Evolutionary conservation across 1,140 invertebrate species (phyloP).

Genomic region (Drosophila lacertosa): DNA sequence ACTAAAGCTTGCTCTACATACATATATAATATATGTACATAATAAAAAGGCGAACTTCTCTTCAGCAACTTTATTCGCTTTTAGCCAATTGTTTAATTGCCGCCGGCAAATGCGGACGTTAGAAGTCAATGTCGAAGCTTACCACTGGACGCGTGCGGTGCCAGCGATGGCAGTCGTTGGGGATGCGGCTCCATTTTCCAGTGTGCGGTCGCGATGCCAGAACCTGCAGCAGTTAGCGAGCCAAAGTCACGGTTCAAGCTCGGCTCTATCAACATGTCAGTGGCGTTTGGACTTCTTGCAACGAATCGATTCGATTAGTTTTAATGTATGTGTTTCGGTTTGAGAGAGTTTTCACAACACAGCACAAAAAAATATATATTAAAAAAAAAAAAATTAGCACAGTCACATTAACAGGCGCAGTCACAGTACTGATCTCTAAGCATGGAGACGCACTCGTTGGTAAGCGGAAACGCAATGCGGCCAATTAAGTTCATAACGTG

Average conservation of each 20-base stretch:
- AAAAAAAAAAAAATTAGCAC: constrained; percentile 34
- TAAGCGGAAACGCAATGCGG: constrained; percentile 54
- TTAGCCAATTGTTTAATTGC: constrained; percentile 16
- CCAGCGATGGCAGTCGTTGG: constrained; percentile 65
- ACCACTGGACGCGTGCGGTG: constrained; percentile 66
- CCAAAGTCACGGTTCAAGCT: constrained; percentile 83
- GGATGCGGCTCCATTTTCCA: constrained; percentile 84
- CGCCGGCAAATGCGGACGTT: constrained; percentile 48
- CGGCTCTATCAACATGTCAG: constrained; percentile 83
- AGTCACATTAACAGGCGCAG: constrained; percentile 3
- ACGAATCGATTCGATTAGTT: constrained; percentile 45
- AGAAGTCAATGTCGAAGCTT: constrained; percentile 22
- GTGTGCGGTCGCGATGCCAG: constrained; percentile 72
- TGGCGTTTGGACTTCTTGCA: constrained; percentile 11
- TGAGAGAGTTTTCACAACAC: constrained; percentile 16
- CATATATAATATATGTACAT: too few relatives aligned
- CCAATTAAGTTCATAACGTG: constrained; percentile 68
- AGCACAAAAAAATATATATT: constrained; percentile 15
- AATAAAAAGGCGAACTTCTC: too few relatives aligned
- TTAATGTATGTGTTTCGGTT: constrained; percentile 12
- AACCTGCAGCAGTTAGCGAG: constrained; percentile 78
- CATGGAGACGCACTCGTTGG: constrained; percentile 13
- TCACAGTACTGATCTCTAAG: constrained; percentile 5
- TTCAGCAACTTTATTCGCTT: background rate
- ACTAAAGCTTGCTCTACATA: too few relatives aligned